Evolutionary conservation across 2,797 vertebrate species (phyloP).

Genomic region (Lacerta bilineata): DNA sequence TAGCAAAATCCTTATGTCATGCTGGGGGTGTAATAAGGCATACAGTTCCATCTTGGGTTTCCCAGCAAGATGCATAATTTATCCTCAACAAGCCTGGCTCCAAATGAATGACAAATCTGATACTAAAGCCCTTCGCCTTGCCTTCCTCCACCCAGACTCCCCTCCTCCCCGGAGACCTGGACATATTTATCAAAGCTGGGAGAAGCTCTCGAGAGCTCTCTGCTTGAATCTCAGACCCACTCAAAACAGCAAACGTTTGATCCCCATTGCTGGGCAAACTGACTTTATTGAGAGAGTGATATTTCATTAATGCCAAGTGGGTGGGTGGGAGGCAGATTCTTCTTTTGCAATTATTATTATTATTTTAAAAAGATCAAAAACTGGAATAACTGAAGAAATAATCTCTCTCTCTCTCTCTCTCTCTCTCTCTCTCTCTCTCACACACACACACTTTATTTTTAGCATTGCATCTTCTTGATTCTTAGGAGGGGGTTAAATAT

Average conservation of each 20-base stretch:
- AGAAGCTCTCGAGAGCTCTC: neutral
- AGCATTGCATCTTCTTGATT: neutral
- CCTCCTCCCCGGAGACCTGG: neutral
- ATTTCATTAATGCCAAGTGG: neutral
- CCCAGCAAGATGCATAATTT: neutral
- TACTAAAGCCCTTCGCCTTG: neutral
- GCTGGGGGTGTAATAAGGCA: conserved; percentile 1
- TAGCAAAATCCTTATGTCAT: neutral
- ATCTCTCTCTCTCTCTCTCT: neutral
- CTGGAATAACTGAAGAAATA: neutral
- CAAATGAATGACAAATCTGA: neutral
- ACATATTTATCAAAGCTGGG: neutral
- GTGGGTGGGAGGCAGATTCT: neutral
- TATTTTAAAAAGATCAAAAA: neutral
- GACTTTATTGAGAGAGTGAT: neutral
- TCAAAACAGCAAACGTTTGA: neutral
- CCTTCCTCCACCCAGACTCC: neutral
- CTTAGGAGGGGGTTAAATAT: neutral
- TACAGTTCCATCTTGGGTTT: neutral
- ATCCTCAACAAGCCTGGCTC: neutral
- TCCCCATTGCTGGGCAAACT: neutral
- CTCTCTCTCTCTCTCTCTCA: neutral
- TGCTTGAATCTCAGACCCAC: no score
- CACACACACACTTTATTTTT: neutral
- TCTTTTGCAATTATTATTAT: no score